These are phyloP conservation scores for Echinometra lucunter DNA, from an alignment of 53 echinoderm and acorn worm species.

Conservation along the genomic window DNA sequence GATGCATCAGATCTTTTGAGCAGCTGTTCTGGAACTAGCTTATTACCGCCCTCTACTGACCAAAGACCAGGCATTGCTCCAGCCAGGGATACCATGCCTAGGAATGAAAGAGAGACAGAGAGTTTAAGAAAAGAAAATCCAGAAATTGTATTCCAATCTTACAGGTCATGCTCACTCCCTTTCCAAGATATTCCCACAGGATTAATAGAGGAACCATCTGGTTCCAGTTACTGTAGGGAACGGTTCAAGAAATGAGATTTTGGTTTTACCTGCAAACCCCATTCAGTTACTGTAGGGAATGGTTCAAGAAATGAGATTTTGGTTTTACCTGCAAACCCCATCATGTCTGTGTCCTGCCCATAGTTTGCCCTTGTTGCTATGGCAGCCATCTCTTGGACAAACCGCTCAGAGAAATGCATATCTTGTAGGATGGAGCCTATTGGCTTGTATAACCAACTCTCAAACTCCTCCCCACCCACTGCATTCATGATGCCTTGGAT, in stretches of 20 bases:
- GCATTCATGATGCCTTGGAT: constrained; percentile 76
- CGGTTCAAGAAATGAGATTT: too few relatives aligned
- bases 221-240: too few relatives aligned
- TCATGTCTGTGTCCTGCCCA: constrained; percentile 87
- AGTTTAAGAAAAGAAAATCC: background rate
- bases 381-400: constrained; percentile 87
- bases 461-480: constrained; percentile 87
- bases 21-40: constrained; percentile 76
- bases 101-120: background rate
- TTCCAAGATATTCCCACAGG: too few relatives aligned
- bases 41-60: constrained; percentile 90
- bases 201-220: too few relatives aligned
- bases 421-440: constrained; percentile 67
- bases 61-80: constrained; percentile 93
- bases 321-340: constrained; percentile 94
- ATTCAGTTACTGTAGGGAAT: too few relatives aligned
- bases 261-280: too few relatives aligned
- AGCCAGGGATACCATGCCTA: constrained; percentile 90
- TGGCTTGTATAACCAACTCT: constrained; percentile 70
- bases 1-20: constrained; percentile 77
- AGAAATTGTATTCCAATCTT: too few relatives aligned
- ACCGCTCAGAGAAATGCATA: constrained; percentile 78
- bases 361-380: constrained; percentile 92
- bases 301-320: too few relatives aligned
- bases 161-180: too few relatives aligned